Evolutionary conservation across 1,140 invertebrate genomes (phyloP), one percentile per base, ranked within the genome.

Genomic region (Panagrolaimus sp.): DNA sequence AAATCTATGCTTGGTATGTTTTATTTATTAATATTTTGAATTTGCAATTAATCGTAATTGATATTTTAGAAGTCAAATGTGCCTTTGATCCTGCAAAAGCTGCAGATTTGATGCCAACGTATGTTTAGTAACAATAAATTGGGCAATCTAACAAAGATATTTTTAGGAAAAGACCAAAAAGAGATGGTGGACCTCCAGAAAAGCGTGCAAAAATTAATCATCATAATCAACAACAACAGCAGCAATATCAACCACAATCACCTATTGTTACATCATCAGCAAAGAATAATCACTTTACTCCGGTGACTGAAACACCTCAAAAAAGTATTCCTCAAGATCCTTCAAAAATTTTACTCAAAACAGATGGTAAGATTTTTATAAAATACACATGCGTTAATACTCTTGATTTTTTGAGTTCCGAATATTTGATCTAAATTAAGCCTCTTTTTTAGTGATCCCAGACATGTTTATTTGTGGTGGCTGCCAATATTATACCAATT

Each of bases 381-480:
- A 38, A 38, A 38, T 38, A 38, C 32, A 38, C n/a, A n/a, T n/a
- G n/a, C n/a, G n/a, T n/a, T n/a, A n/a, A 4, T 38, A 38, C 32
- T 38, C 7, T 38, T 38, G 2, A 38, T 4, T 38, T 38, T n/a
- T n/a, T n/a, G n/a, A n/a, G n/a, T n/a, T n/a, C n/a, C n/a, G n/a
- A n/a, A n/a, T n/a, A n/a, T n/a, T n/a, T n/a, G n/a, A n/a, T n/a
- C n/a, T n/a, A n/a, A n/a, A n/a, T n/a, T n/a, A n/a, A 38, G 2
- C 32, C 7, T 4, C 7, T 38, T 38, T 38, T 38, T 38, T 38
- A 38, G 52, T 21, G 0, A 58, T 28, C 5, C 52, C 52, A 12
- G 52, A 58, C 17, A 58, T 28, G 28, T 58, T 58, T 28, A 21
- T 58, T 8, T 58, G 52, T 58, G 52, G 52, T 21, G 52, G 52